Conservation (phyloP, 2,797 vertebrate species). For the Odontamblyopus lacepedii region DNA sequence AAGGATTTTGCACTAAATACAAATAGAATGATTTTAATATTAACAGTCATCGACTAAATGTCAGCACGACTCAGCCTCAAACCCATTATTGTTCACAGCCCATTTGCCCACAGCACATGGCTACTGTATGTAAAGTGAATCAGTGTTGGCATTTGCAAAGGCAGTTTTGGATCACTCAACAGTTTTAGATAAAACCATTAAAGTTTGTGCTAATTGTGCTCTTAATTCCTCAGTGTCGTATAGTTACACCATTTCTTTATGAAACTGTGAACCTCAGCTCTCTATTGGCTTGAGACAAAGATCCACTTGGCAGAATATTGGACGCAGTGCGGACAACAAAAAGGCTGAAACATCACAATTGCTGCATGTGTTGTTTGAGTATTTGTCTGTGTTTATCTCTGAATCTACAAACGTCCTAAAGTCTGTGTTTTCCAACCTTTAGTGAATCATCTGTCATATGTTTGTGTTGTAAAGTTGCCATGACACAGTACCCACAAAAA, state of each 20-base stretch:
- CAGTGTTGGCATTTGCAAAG: conserved; percentile 1
- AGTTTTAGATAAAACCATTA: not conserved
- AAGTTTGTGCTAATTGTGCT: not conserved
- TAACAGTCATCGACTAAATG: not conserved
- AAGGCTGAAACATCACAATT: conserved; percentile 62
- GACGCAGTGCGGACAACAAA: conserved; percentile 47
- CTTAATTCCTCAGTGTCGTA: not conserved
- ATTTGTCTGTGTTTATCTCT: conserved; percentile 33
- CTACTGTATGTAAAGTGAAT: not conserved
- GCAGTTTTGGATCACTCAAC: not conserved
- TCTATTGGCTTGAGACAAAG: conserved; percentile 26
- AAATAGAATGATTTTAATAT: not conserved
- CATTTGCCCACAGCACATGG: too few species aligned
- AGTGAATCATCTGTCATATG: not conserved
- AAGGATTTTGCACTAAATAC: not conserved
- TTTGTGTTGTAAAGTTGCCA: too few species aligned
- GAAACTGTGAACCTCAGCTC: conserved; percentile 13
- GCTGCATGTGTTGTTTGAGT: conserved; percentile 15
- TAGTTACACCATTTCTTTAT: not conserved
- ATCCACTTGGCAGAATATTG: conserved; percentile 40
- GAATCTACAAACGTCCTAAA: not conserved
- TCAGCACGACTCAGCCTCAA: not conserved
- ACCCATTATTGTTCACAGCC: not conserved
- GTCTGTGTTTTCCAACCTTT: not conserved
- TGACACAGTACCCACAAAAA: too few species aligned